A percentile compares a stretch with the other conserved stretches of the same genome.
Evolutionary conservation across 2,797 vertebrate genomes (phyloP).

Genomic region (Hirundo rustica): DNA sequence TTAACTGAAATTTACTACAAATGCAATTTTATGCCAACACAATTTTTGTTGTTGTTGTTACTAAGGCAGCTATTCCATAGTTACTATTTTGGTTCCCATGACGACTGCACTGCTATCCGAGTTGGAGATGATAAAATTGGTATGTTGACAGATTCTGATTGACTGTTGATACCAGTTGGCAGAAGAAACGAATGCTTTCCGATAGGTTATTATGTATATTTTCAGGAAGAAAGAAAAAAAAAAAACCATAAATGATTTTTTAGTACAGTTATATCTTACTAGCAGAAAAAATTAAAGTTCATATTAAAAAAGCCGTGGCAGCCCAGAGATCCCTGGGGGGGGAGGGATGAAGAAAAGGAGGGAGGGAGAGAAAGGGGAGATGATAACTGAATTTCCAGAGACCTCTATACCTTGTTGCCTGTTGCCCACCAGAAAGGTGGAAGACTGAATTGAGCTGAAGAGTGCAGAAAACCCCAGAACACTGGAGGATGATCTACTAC

Average conservation of each 20-base stretch:
- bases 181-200: slow-evolving; percentile 50
- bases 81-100: slow-evolving; percentile 71
- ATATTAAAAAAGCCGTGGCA: not conserved
- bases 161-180: slow-evolving; percentile 67
- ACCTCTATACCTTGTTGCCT: not conserved
- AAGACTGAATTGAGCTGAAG: not conserved
- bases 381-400: not conserved
- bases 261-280: slow-evolving; percentile 24
- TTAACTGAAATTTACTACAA: slow-evolving; percentile 65
- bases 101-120: slow-evolving; percentile 53
- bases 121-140: slow-evolving; percentile 64
- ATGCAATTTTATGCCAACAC: slow-evolving; percentile 53
- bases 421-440: not conserved
- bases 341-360: not conserved
- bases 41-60: slow-evolving; percentile 59
- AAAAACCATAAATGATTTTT: not conserved
- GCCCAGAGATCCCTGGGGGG: not conserved
- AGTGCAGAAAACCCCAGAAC: not conserved
- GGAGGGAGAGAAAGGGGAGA: not conserved
- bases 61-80: slow-evolving; percentile 64
- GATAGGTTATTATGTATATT: slow-evolving; percentile 56
- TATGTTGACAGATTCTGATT: slow-evolving; percentile 73
- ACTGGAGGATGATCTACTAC: not conserved
- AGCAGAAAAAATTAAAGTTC: slow-evolving; percentile 26
- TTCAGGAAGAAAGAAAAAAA: slow-evolving; percentile 51